Percentiles rank a stretch among this genome's conserved stretches.
Conservation (phyloP, 1,140 invertebrate species). For the Cephus cinctus region DNA sequence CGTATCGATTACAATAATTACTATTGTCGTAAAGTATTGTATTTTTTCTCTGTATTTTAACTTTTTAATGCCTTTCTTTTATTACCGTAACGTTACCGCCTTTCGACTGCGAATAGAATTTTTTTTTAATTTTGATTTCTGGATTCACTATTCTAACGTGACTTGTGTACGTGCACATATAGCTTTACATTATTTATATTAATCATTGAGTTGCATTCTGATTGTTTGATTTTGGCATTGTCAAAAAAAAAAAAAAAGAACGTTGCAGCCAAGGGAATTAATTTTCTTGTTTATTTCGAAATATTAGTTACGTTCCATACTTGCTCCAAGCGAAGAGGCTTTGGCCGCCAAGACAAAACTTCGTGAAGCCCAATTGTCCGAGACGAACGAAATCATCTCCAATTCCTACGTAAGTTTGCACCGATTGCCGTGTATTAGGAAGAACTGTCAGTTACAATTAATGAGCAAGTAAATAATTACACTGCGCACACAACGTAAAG, state of each 20-base stretch:
- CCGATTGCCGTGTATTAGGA: too few relatives aligned
- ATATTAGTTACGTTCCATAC: constrained; percentile 34
- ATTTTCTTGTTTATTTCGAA: constrained; percentile 23
- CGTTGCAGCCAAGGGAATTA: too few relatives aligned
- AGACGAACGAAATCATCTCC: constrained; percentile 26
- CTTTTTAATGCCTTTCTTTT: background rate
- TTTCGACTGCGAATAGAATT: background rate
- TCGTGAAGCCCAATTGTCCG: constrained; percentile 16
- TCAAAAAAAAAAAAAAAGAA: too few relatives aligned
- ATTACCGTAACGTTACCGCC: background rate
- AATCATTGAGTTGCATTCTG: too few relatives aligned
- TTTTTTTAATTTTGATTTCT: too few relatives aligned
- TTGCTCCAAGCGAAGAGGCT: constrained; percentile 25
- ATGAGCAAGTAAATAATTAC: background rate
- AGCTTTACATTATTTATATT: too few relatives aligned
- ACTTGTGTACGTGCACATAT: too few relatives aligned
- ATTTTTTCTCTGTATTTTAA: background rate
- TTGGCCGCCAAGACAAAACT: constrained; percentile 27
- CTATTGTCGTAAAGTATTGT: too few relatives aligned
- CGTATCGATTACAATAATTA: too few relatives aligned
- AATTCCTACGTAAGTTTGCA: constrained; percentile 41
- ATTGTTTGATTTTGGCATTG: background rate
- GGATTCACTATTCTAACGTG: too few relatives aligned
- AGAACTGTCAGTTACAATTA: background rate
- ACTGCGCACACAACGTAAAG: too few relatives aligned